Evolutionary conservation across 1,140 invertebrate genomes (phyloP).

Genomic region (Papilio machaon): DNA sequence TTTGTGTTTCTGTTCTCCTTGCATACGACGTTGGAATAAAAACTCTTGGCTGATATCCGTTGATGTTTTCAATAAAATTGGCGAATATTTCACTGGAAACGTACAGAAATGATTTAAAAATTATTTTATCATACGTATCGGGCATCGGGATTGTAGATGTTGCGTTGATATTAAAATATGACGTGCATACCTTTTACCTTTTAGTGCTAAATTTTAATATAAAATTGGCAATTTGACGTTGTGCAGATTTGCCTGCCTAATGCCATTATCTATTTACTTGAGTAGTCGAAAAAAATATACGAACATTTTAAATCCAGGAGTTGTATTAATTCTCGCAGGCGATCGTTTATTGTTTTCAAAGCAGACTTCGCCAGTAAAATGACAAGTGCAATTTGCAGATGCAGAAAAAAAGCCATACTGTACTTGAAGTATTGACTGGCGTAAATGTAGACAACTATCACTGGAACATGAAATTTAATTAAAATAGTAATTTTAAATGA

Average conservation of each 20-base stretch:
- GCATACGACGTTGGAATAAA: background rate
- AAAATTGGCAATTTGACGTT: too few species aligned
- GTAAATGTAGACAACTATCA: background rate
- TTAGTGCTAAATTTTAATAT: background rate
- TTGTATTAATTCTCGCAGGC: background rate
- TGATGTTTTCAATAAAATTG: background rate
- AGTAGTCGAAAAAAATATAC: background rate
- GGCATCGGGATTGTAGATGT: too few species aligned
- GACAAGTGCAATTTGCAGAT: background rate
- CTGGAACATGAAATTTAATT: background rate
- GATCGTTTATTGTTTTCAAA: slow-evolving; percentile 1
- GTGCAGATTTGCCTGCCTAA: too few species aligned
- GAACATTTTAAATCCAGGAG: background rate
- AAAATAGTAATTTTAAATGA: background rate
- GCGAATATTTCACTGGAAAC: background rate
- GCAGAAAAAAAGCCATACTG: background rate
- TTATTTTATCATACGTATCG: too few species aligned
- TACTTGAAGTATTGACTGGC: background rate
- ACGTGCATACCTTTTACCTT: background rate
- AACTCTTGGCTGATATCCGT: background rate
- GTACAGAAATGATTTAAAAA: background rate
- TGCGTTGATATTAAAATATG: background rate
- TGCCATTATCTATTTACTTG: too few species aligned
- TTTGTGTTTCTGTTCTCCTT: background rate
- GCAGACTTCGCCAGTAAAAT: background rate